These are phyloP conservation scores for Phytoseiulus persimilis DNA, from an alignment of 2,888 invertebrate species.

Conservation along the genomic window DNA sequence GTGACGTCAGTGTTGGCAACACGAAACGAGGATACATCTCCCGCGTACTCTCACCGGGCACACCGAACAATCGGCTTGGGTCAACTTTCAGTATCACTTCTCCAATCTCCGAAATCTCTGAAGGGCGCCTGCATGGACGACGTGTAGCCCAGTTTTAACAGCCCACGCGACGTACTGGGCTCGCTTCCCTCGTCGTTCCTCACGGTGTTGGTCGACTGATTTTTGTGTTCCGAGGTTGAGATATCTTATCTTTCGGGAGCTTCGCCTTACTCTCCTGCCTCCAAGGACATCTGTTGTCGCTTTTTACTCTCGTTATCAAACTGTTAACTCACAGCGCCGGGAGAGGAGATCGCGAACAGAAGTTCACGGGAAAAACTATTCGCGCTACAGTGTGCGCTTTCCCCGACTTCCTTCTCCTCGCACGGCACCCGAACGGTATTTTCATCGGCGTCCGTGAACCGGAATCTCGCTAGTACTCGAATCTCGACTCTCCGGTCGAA, in stretches of 20 bases:
- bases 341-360: background rate
- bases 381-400: background rate
- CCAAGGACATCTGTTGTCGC: background rate
- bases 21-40: too few species aligned
- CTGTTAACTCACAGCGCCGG: background rate
- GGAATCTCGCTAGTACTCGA: too few species aligned
- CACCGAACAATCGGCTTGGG: background rate
- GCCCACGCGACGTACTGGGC: background rate
- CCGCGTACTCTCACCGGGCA: too few species aligned
- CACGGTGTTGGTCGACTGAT: background rate
- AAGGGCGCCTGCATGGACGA: background rate
- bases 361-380: background rate
- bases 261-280: background rate
- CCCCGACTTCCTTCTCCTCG: background rate
- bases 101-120: background rate
- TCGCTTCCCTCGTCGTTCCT: background rate
- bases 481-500: too few species aligned
- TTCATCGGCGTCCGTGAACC: background rate
- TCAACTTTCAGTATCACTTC: background rate
- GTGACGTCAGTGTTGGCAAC: too few species aligned
- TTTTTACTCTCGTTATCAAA: background rate
- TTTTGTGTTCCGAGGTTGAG: background rate
- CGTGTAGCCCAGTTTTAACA: background rate
- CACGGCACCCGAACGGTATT: background rate
- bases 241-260: background rate